These are phyloP conservation scores for Hydrolagus colliei DNA, from an alignment of 2,797 vertebrate genomes.

Conservation along the genomic window DNA sequence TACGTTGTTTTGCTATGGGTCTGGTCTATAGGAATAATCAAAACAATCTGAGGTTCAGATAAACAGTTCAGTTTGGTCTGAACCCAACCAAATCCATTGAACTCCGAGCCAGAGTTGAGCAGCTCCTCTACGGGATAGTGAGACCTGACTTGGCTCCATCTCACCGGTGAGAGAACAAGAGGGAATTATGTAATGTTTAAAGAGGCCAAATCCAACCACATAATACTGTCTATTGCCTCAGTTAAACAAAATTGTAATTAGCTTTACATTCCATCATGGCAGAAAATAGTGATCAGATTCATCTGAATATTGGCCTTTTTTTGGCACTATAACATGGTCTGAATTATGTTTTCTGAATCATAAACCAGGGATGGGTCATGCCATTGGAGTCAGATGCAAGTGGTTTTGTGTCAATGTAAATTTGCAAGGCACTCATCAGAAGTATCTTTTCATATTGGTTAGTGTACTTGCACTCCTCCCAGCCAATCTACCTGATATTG, in stretches of 20 bases:
- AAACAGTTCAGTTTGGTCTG: not conserved
- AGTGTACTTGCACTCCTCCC: not conserved
- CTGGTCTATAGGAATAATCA: not conserved
- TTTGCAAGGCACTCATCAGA: not conserved
- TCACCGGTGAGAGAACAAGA: not conserved
- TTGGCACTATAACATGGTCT: not conserved
- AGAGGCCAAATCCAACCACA: not conserved
- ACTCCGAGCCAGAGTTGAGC: not conserved
- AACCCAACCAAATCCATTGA: not conserved
- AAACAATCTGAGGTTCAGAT: not conserved
- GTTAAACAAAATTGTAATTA: not conserved
- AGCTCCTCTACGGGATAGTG: not conserved
- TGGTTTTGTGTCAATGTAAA: not conserved
- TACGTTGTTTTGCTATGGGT: not conserved
- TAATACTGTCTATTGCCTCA: not conserved
- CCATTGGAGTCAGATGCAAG: not conserved
- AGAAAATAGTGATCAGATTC: not conserved
- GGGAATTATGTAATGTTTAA: not conserved
- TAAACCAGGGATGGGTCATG: not conserved
- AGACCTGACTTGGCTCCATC: not conserved
- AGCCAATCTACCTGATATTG: not conserved
- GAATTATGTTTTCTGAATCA: not conserved
- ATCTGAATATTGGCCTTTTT: not conserved
- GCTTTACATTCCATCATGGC: not conserved
- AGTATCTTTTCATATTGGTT: not conserved